A percentile compares a stretch with the other conserved stretches of the same genome.
phyloP scores from a whole-genome alignment of 2,797 vertebrate genomes.

The Rhinophrynus dorsalis region DNA sequence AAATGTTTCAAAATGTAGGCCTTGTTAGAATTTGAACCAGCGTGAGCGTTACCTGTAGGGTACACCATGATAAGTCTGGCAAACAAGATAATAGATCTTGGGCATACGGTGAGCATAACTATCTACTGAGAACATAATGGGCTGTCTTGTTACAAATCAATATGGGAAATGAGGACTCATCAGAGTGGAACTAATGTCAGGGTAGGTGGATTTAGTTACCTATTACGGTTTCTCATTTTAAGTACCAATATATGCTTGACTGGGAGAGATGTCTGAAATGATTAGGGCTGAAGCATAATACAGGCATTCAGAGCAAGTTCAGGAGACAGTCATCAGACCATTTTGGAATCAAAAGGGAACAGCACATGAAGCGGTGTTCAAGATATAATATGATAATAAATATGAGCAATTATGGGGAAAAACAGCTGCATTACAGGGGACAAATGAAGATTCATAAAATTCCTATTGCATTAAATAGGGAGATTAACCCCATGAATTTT shows the following conservation, averaged over 20 bases:
- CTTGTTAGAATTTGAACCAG: conserved; percentile 10
- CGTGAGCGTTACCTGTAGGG: background rate
- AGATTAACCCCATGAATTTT: no score
- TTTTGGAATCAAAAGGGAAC: background rate
- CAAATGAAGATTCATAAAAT: no score
- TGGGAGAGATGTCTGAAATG: conserved; percentile 22
- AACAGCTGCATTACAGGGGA: no score
- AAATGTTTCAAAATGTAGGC: background rate
- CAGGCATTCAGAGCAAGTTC: conserved; percentile 11
- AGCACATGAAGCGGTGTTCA: no score
- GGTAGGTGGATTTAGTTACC: conserved; percentile 26
- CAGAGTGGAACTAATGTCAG: conserved; percentile 37
- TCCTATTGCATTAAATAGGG: no score
- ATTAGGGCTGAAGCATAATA: conserved; percentile 29
- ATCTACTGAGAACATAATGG: conserved; percentile 40
- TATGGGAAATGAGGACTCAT: conserved; percentile 42
- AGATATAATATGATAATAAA: no score
- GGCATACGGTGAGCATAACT: conserved; percentile 16
- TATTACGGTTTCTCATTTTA: conserved; percentile 39
- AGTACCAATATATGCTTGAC: conserved; percentile 33
- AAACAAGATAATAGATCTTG: conserved; percentile 18
- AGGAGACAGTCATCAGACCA: conserved; percentile 25
- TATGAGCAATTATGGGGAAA: no score
- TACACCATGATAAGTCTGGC: conserved; percentile 15
- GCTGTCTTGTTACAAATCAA: conserved; percentile 31